Evolutionary conservation across 2,888 invertebrate genomes (phyloP).

Genomic region (Parnassius apollo): DNA sequence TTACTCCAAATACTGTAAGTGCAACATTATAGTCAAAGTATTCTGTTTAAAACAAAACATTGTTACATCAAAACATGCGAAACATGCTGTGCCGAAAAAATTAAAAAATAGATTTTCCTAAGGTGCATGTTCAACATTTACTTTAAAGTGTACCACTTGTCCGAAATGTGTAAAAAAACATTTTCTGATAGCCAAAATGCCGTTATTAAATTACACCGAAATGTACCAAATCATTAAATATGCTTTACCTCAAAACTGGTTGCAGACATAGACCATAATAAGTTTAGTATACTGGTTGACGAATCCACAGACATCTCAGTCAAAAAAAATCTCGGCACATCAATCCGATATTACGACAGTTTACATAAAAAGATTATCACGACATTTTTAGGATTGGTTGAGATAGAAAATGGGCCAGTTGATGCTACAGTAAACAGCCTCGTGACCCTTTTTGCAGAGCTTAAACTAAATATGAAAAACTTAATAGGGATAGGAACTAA

Average conservation of each 20-base stretch:
- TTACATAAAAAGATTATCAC: constrained; percentile 27
- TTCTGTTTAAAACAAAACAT: too few relatives aligned
- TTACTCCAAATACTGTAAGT: too few relatives aligned
- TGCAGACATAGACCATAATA: constrained; percentile 21
- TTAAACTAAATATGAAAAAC: constrained; percentile 29
- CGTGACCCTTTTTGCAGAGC: constrained; percentile 27
- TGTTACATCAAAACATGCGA: too few relatives aligned
- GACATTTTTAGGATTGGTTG: constrained; percentile 28
- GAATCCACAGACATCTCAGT: constrained; percentile 33
- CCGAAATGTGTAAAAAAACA: too few relatives aligned
- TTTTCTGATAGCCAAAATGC: constrained; percentile 24
- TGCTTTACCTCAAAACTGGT: constrained; percentile 25
- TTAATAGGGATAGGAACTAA: constrained; percentile 43
- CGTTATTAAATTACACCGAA: constrained; percentile 29
- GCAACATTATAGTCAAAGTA: too few relatives aligned
- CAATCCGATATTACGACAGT: constrained; percentile 31
- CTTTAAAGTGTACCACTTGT: constrained; percentile 28
- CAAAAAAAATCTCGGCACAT: constrained; percentile 26
- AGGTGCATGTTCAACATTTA: constrained; percentile 1
- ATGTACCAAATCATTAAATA: constrained; percentile 33
- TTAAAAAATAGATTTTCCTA: too few relatives aligned
- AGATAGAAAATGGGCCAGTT: constrained; percentile 31
- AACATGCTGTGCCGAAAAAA: too few relatives aligned
- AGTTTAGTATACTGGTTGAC: constrained; percentile 25
- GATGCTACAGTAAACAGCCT: constrained; percentile 30